phyloP scores from a whole-genome alignment of 2,797 vertebrate species.

The Bradypus variegatus region DNA sequence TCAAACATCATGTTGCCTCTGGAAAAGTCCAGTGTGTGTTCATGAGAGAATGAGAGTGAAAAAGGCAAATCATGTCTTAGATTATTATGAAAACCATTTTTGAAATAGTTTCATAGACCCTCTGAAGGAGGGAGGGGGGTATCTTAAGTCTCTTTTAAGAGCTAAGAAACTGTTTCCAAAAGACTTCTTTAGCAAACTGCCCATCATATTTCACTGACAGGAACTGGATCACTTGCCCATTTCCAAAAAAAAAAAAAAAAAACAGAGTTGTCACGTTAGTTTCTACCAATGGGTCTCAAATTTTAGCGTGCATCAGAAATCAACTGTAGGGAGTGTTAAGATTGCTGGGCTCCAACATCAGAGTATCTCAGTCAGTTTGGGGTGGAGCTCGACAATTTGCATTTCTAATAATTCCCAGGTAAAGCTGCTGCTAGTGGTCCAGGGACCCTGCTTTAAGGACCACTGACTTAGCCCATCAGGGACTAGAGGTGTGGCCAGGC shows the following conservation, averaged over 20 bases:
- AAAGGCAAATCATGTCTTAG: neutral
- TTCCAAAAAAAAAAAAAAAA: neutral
- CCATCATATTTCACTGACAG: neutral
- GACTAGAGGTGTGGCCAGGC: neutral
- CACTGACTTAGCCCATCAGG: no score
- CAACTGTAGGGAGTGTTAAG: neutral
- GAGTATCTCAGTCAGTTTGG: neutral
- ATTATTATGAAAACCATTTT: neutral
- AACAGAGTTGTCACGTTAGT: neutral
- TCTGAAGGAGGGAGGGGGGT: neutral
- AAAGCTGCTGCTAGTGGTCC: neutral
- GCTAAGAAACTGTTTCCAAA: neutral
- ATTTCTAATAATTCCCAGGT: neutral
- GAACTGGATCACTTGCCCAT: neutral
- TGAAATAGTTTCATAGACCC: neutral
- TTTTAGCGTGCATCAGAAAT: neutral
- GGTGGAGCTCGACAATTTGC: neutral
- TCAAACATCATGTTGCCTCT: neutral
- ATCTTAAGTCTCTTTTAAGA: neutral
- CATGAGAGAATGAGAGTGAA: neutral
- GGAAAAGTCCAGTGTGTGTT: neutral
- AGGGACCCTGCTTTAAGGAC: neutral
- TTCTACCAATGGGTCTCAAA: neutral
- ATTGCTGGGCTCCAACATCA: neutral
- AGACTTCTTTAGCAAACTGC: neutral